A percentile compares a stretch with the other conserved stretches of the same genome.
Evolutionary conservation across 2,888 invertebrate genomes (phyloP).

Genomic region (Portevinia maculata): DNA sequence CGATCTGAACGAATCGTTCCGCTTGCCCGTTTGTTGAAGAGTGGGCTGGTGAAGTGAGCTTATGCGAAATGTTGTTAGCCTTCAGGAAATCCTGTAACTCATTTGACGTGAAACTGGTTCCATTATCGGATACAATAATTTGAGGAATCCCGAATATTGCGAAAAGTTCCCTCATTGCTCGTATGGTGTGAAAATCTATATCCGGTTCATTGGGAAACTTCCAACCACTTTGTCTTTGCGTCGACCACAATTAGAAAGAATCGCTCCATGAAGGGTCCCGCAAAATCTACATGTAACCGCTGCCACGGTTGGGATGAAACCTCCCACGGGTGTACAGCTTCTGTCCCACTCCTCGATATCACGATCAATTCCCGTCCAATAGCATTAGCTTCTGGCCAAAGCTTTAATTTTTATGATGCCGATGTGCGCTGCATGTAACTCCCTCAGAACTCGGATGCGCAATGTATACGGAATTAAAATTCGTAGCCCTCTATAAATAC

Average conservation of each 20-base stretch:
- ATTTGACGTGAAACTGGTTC: too few species aligned
- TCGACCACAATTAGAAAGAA: constrained; percentile 40
- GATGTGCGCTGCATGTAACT: too few species aligned
- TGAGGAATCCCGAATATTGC: constrained; percentile 25
- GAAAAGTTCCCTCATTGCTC: background rate
- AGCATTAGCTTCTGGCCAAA: background rate
- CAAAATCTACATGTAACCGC: constrained; percentile 18
- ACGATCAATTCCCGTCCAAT: constrained; percentile 21
- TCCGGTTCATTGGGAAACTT: constrained; percentile 18
- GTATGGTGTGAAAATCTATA: constrained; percentile 11
- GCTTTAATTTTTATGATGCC: too few species aligned
- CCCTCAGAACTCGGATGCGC: too few species aligned
- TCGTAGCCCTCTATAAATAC: too few species aligned
- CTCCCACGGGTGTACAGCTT: constrained; percentile 25
- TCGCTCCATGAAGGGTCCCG: constrained; percentile 23
- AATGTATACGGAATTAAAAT: too few species aligned
- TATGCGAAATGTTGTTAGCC: too few species aligned
- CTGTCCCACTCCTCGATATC: constrained; percentile 22
- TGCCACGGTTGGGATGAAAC: constrained; percentile 29
- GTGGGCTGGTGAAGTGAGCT: too few species aligned
- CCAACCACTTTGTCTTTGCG: constrained; percentile 50
- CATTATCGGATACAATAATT: constrained; percentile 53
- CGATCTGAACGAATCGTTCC: too few species aligned
- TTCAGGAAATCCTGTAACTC: too few species aligned
- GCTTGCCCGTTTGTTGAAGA: too few species aligned